Percentiles rank a stretch among this genome's conserved stretches.
Conservation (phyloP, 2,797 vertebrate genomes). For the Alexandromys oeconomus region DNA sequence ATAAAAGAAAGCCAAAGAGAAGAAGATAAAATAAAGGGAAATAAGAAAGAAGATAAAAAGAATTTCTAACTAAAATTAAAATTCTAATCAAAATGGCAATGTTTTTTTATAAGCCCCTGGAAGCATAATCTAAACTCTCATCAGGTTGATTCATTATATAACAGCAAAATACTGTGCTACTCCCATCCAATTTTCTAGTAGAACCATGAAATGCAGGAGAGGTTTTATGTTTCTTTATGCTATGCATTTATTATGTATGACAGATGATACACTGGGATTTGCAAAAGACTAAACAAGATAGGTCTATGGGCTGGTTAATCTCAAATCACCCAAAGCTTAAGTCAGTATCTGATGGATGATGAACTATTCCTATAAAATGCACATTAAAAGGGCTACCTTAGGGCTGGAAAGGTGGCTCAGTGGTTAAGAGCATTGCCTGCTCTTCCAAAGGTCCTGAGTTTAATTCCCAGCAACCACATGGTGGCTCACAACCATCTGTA, state of each 20-base stretch:
- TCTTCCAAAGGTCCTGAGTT: no score
- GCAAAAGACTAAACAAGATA: constrained; percentile 44
- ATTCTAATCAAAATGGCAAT: constrained; percentile 25
- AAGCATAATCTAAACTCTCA: constrained; percentile 63
- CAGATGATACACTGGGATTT: constrained; percentile 23
- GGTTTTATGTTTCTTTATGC: neutral
- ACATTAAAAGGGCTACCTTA: neutral
- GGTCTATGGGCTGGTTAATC: constrained; percentile 40
- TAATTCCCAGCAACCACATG: no score
- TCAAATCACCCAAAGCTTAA: constrained; percentile 31
- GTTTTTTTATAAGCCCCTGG: constrained; percentile 47
- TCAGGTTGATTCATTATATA: constrained; percentile 9
- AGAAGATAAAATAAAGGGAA: neutral
- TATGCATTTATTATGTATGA: constrained; percentile 24
- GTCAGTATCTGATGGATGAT: constrained; percentile 49
- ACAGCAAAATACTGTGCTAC: constrained; percentile 46
- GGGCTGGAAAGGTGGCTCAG: no score
- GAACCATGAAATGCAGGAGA: neutral
- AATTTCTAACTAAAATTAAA: neutral
- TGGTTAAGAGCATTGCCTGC: no score
- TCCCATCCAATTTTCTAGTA: constrained; percentile 46
- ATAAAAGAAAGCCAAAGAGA: neutral
- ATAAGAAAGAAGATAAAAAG: neutral
- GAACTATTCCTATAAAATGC: constrained; percentile 51
- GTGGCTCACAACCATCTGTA: no score